These are phyloP conservation scores for Sisyra nigra DNA, from an alignment of 2,888 invertebrate genomes.

Conservation along the genomic window DNA sequence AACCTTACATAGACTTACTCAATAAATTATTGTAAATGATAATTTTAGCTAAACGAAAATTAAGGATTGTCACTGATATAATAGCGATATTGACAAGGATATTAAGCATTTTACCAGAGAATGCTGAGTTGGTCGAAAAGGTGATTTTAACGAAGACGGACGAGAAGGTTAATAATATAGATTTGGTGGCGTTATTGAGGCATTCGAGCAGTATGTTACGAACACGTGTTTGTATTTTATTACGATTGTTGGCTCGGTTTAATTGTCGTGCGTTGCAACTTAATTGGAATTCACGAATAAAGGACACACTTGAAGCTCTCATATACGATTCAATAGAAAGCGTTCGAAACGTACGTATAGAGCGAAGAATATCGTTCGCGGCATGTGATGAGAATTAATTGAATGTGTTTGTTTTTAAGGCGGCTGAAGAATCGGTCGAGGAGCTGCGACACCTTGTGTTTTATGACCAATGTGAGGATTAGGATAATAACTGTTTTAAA, in stretches of 20 bases:
- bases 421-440: slow-evolving; percentile 35
- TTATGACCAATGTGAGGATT: slow-evolving; percentile 18
- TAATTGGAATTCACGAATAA: slow-evolving; percentile 43
- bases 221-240: slow-evolving; percentile 53
- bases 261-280: slow-evolving; percentile 45
- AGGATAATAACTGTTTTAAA: too few relatives aligned
- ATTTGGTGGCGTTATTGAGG: slow-evolving; percentile 38
- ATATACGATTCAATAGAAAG: slow-evolving; percentile 43
- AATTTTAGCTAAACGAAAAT: slow-evolving; percentile 32
- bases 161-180: slow-evolving; percentile 21
- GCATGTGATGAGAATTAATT: not conserved
- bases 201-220: slow-evolving; percentile 36
- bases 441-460: slow-evolving; percentile 38
- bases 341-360: slow-evolving; percentile 34
- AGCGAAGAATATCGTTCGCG: not conserved
- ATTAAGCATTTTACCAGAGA: slow-evolving; percentile 56
- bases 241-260: slow-evolving; percentile 49
- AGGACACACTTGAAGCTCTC: slow-evolving; percentile 41
- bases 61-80: slow-evolving; percentile 49
- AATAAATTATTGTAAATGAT: slow-evolving; percentile 1
- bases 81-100: slow-evolving; percentile 59
- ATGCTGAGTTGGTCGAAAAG: slow-evolving; percentile 57
- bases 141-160: slow-evolving; percentile 39
- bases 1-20: slow-evolving; percentile 1
- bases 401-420: slow-evolving; percentile 20